Conservation (phyloP, 2,113 vertebrate species). For the Bos javanicus region DNA sequence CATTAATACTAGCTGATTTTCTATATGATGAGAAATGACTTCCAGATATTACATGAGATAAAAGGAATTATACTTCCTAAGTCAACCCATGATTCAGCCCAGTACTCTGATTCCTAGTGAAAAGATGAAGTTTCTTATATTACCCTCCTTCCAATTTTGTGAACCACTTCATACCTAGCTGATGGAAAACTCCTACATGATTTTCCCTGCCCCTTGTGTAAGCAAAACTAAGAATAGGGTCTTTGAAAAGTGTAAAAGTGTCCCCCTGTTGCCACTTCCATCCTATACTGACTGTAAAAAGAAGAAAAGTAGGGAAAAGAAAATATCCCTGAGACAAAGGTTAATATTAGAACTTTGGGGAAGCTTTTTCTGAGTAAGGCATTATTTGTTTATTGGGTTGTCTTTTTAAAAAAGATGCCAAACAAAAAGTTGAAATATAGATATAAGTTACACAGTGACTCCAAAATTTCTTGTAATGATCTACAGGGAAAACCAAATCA, state of each 20-base stretch:
- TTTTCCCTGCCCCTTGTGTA: background rate
- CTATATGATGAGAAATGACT: slow-evolving; percentile 14
- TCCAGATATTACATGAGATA: background rate
- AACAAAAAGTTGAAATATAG: slow-evolving; percentile 18
- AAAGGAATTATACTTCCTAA: background rate
- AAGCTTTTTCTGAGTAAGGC: background rate
- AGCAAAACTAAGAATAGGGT: background rate
- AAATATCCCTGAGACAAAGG: background rate
- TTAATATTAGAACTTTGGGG: background rate
- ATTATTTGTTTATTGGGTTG: background rate
- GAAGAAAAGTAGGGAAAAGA: background rate
- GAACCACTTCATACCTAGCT: background rate
- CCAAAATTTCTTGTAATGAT: background rate
- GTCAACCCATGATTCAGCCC: background rate
- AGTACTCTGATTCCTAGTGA: background rate
- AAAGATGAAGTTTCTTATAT: background rate
- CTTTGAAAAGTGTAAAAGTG: background rate
- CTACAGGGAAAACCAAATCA: background rate
- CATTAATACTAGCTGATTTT: background rate
- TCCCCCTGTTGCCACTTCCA: background rate
- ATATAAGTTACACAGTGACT: background rate
- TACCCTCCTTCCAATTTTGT: background rate
- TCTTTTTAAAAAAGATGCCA: background rate
- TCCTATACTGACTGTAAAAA: background rate
- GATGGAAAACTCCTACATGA: background rate